These are phyloP conservation scores for Notiomystis cincta DNA, from an alignment of 2,113 vertebrate species.

Conservation along the genomic window DNA sequence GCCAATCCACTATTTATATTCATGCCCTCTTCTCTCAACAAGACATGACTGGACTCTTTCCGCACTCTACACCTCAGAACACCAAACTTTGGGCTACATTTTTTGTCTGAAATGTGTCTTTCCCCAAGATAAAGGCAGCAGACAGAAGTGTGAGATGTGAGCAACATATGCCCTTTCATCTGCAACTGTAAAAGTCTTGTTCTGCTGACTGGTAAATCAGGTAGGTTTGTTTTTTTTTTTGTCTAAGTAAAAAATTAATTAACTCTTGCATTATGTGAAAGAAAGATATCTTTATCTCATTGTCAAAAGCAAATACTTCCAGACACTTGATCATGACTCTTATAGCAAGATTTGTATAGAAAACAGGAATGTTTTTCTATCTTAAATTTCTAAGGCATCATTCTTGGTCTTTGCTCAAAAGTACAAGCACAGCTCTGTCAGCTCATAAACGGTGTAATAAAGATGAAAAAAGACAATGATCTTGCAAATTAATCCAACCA, in stretches of 20 bases:
- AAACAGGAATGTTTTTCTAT: background rate
- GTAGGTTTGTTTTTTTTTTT: background rate
- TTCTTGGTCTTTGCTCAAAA: background rate
- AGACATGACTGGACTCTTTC: background rate
- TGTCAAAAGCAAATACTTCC: background rate
- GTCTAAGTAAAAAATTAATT: background rate
- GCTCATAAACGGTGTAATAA: background rate
- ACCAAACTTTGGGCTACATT: background rate
- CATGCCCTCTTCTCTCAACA: fast-evolving
- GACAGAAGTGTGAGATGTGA: background rate
- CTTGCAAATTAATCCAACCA: background rate
- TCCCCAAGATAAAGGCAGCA: background rate
- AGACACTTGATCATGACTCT: background rate
- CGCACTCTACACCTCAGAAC: background rate
- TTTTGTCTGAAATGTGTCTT: background rate
- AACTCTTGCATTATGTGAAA: background rate
- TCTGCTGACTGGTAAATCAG: background rate
- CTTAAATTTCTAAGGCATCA: background rate
- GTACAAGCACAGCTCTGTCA: background rate
- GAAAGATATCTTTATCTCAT: background rate
- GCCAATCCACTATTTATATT: background rate
- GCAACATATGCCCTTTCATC: background rate
- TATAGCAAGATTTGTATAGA: background rate
- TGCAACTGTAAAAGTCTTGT: background rate
- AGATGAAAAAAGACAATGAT: background rate